phyloP scores from a whole-genome alignment of 1,140 invertebrate genomes.

The Bilobella aurantiaca region DNA sequence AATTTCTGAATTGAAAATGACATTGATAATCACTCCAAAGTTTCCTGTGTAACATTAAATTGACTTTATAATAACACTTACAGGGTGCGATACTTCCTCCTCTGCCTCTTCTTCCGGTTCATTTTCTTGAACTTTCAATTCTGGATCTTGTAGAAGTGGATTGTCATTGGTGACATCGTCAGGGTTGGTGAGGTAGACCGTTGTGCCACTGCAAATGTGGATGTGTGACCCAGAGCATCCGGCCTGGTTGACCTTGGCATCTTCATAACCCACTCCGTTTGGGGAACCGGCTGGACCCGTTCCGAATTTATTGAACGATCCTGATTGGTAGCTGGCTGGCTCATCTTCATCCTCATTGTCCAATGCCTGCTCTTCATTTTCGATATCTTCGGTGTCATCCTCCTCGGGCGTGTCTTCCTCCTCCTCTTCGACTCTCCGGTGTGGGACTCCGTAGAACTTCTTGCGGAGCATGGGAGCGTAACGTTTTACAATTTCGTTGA shows the following conservation, averaged over 20 bases:
- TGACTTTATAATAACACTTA: no score
- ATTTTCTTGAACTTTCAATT: neutral
- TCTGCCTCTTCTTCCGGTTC: neutral
- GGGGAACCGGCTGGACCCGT: neutral
- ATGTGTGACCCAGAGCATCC: slow-evolving; percentile 9
- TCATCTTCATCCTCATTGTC: neutral
- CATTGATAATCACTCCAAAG: neutral
- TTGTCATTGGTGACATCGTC: neutral
- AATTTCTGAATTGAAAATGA: neutral
- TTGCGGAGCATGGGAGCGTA: neutral
- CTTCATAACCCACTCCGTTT: slow-evolving; percentile 4
- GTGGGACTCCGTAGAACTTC: neutral
- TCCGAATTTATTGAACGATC: neutral
- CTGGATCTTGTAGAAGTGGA: neutral
- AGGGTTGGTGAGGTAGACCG: slow-evolving; percentile 5
- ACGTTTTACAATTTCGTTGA: neutral
- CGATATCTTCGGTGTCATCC: no score
- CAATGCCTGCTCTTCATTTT: no score
- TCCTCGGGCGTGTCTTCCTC: neutral
- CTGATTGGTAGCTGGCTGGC: neutral
- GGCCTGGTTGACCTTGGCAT: neutral
- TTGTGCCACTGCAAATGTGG: slow-evolving; percentile 10
- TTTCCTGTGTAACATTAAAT: no score
- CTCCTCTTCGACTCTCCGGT: neutral
- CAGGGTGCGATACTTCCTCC: neutral